phyloP scores from a whole-genome alignment of 2,888 invertebrate genomes.

The Silvanus unidentatus region DNA sequence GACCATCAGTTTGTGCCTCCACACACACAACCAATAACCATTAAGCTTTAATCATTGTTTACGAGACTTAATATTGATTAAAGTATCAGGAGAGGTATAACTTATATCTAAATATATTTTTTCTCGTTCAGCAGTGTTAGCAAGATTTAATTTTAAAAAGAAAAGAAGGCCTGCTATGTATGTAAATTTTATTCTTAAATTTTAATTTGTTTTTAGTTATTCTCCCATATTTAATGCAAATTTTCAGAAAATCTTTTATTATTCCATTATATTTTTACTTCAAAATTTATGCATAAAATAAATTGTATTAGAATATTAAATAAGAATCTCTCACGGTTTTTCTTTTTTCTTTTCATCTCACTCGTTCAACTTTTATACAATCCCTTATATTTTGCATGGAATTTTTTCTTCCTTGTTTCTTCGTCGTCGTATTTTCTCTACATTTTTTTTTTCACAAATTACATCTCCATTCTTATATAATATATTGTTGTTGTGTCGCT shows the following conservation, averaged over 20 bases:
- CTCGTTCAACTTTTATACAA: conserved; percentile 14
- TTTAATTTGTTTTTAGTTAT: conserved; percentile 35
- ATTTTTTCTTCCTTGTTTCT: no score
- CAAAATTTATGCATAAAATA: conserved; percentile 25
- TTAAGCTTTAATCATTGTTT: conserved; percentile 35
- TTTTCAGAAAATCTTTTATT: conserved; percentile 24
- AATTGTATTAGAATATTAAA: conserved; percentile 26
- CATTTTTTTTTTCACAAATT: conserved; percentile 10
- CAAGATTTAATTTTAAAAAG: conserved; percentile 19
- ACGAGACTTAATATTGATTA: conserved; percentile 37
- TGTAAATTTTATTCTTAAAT: conserved; percentile 40
- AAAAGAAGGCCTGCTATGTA: conserved; percentile 31
- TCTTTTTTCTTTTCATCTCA: conserved; percentile 13
- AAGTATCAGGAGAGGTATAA: conserved; percentile 30
- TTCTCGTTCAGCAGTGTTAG: conserved; percentile 33
- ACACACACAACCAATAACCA: conserved; percentile 32
- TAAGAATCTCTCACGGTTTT: conserved; percentile 20
- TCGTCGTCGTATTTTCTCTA: no score
- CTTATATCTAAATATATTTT: no score
- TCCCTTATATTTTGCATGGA: background rate
- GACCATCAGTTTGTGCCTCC: conserved; percentile 17
- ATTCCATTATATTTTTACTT: conserved; percentile 23
- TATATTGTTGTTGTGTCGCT: no score
- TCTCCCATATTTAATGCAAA: conserved; percentile 31
- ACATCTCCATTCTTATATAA: no score